Conservation (phyloP, 2,797 vertebrate genomes). For the Cryptoprocta ferox region DNA sequence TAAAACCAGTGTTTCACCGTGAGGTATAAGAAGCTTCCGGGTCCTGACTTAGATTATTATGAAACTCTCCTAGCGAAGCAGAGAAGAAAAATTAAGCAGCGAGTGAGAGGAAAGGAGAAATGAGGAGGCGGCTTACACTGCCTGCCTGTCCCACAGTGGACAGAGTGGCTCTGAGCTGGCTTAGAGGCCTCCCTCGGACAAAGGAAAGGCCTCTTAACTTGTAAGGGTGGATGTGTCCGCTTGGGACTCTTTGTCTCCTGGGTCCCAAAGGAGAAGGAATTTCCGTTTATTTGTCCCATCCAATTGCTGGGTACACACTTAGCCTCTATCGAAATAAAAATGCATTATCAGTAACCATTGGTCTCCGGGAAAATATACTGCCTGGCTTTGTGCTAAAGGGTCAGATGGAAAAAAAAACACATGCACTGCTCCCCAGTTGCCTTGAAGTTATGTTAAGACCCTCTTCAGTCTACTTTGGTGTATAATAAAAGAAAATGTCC, state of each 20-base stretch:
- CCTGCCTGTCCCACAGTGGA: too few relatives aligned
- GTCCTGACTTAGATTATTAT: not conserved
- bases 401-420: conserved; percentile 61
- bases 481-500: conserved; percentile 75
- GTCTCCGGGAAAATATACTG: conserved; percentile 70
- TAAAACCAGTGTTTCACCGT: not conserved
- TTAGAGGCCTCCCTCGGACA: not conserved
- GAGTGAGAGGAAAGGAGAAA: not conserved
- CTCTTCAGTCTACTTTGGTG: conserved; percentile 16
- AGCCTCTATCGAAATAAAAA: conserved; percentile 67
- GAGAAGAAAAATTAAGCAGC: not conserved
- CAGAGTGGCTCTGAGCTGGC: not conserved
- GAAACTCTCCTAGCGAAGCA: not conserved
- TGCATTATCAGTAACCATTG: conserved; percentile 49
- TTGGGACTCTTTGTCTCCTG: not conserved
- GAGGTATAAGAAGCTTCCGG: not conserved
- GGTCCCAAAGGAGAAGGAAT: conserved; percentile 9
- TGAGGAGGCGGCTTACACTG: rapidly evolving
- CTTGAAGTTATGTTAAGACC: conserved; percentile 16
- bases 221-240: too few relatives aligned
- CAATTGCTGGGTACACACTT: conserved; percentile 56
- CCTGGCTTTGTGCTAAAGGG: conserved; percentile 37
- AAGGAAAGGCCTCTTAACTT: not conserved
- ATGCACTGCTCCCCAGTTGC: conserved; percentile 23
- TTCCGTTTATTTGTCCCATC: conserved; percentile 66